Percentiles rank a stretch among this genome's conserved stretches.
These are phyloP conservation scores for Plagodis pulveraria DNA, from an alignment of 2,888 invertebrate species.

Conservation along the genomic window DNA sequence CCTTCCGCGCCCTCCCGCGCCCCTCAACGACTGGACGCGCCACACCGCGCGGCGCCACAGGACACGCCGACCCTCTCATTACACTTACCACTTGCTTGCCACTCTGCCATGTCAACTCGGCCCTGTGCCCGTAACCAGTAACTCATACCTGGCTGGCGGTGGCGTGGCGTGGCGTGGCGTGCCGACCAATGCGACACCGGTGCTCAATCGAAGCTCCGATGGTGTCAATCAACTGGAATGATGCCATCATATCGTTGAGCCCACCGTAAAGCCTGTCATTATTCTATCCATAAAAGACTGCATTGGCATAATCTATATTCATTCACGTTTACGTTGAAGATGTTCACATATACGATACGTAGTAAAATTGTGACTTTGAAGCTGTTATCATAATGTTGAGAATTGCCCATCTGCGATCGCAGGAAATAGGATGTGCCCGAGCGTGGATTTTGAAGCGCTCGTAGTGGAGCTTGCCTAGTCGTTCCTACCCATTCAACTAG, in stretches of 20 bases:
- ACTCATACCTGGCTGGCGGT: slow-evolving; percentile 5
- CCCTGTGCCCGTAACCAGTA: slow-evolving; percentile 4
- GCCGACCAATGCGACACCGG: slow-evolving; percentile 40
- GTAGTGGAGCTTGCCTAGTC: too few species aligned
- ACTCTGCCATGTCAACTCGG: slow-evolving; percentile 3
- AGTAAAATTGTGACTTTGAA: slow-evolving; percentile 9
- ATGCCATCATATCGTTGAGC: slow-evolving; percentile 35
- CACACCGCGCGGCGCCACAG: slow-evolving; percentile 63
- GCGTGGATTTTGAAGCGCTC: too few species aligned
- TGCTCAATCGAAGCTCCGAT: slow-evolving; percentile 28
- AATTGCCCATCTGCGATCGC: slow-evolving; percentile 3
- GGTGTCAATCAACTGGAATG: slow-evolving; percentile 40
- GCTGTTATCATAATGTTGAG: slow-evolving; percentile 6
- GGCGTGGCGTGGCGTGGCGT: background rate
- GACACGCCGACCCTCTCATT: slow-evolving; percentile 73
- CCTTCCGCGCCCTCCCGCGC: slow-evolving; percentile 81
- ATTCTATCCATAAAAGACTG: slow-evolving; percentile 32
- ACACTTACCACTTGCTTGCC: slow-evolving; percentile 50
- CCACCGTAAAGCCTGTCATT: slow-evolving; percentile 34
- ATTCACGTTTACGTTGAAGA: slow-evolving; percentile 19
- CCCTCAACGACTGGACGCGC: slow-evolving; percentile 62
- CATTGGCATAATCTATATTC: slow-evolving; percentile 29
- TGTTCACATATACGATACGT: slow-evolving; percentile 2
- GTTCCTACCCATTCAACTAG: too few species aligned
- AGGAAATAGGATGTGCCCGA: slow-evolving; percentile 7